Conservation (phyloP, 2,797 vertebrate genomes). For the Odontamblyopus rebecca region DNA sequence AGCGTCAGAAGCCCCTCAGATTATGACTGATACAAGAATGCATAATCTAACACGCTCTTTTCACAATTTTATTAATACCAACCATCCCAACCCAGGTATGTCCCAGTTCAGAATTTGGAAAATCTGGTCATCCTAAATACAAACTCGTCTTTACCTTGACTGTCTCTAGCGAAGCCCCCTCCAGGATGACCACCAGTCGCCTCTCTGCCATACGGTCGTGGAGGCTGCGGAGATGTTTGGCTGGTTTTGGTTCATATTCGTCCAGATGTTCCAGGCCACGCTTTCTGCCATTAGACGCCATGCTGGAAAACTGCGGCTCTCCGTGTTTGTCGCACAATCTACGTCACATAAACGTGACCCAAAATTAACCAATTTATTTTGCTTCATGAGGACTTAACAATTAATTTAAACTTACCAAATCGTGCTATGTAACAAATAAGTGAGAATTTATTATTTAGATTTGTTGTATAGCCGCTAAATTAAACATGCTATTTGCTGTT, state of each 20-base stretch:
- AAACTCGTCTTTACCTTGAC: constrained; percentile 84
- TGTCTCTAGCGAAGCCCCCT: constrained; percentile 91
- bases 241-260: constrained; percentile 80
- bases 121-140: background rate
- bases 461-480: background rate
- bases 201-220: constrained; percentile 79
- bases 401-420: background rate
- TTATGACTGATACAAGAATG: no score
- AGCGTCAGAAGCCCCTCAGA: no score
- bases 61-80: no score
- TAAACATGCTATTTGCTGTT: background rate
- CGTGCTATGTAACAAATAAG: no score
- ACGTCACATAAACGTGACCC: constrained; percentile 39
- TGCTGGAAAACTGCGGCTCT: constrained; percentile 27
- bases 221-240: constrained; percentile 71
- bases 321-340: constrained; percentile 38
- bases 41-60: no score
- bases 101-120: no score
- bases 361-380: background rate
- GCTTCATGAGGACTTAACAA: accelerated
- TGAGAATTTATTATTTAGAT: background rate
- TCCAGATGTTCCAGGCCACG: constrained; percentile 83
- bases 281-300: constrained; percentile 72
- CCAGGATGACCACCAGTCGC: constrained; percentile 87
- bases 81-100: no score